These are phyloP conservation scores for Hycleus phaleratus DNA, from an alignment of 1,140 invertebrate genomes.

Conservation along the genomic window DNA sequence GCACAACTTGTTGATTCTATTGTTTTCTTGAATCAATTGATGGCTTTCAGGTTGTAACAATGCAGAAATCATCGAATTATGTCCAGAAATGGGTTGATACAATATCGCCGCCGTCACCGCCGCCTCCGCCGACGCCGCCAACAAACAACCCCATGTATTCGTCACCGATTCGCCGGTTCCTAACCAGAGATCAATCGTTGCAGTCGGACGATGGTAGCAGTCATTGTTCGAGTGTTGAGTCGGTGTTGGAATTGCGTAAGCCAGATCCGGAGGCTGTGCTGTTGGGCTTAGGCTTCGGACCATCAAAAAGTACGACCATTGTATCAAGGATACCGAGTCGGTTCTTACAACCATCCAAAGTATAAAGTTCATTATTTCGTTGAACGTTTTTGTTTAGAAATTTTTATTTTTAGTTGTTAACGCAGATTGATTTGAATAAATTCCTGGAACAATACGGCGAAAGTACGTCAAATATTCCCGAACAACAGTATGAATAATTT, in stretches of 20 bases:
- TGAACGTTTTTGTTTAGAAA: not conserved
- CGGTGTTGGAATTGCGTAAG: slow-evolving; percentile 60
- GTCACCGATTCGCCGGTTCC: not conserved
- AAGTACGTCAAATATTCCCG: slow-evolving; percentile 13
- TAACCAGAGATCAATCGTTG: slow-evolving; percentile 49
- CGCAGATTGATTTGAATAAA: slow-evolving; percentile 38
- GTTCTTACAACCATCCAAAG: slow-evolving; percentile 41
- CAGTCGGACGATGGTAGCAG: slow-evolving; percentile 60
- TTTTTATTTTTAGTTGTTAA: slow-evolving; percentile 29
- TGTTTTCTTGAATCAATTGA: not conserved
- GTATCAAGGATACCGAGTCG: slow-evolving; percentile 59
- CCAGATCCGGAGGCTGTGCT: slow-evolving; percentile 70
- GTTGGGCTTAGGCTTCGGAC: slow-evolving; percentile 61
- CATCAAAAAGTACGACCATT: slow-evolving; percentile 46
- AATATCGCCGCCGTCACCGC: slow-evolving; percentile 8
- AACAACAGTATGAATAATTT: slow-evolving; percentile 16
- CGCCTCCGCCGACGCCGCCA: not conserved
- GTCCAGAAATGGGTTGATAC: slow-evolving; percentile 25
- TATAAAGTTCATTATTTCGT: slow-evolving; percentile 9
- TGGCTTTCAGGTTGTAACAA: slow-evolving; percentile 3
- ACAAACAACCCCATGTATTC: not conserved
- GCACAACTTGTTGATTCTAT: slow-evolving; percentile 10
- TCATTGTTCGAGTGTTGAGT: slow-evolving; percentile 65
- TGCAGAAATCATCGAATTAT: slow-evolving; percentile 21
- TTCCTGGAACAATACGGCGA: slow-evolving; percentile 37